These are phyloP conservation scores for Phrynosoma platyrhinos DNA, from an alignment of 2,113 vertebrate species.

Conservation along the genomic window DNA sequence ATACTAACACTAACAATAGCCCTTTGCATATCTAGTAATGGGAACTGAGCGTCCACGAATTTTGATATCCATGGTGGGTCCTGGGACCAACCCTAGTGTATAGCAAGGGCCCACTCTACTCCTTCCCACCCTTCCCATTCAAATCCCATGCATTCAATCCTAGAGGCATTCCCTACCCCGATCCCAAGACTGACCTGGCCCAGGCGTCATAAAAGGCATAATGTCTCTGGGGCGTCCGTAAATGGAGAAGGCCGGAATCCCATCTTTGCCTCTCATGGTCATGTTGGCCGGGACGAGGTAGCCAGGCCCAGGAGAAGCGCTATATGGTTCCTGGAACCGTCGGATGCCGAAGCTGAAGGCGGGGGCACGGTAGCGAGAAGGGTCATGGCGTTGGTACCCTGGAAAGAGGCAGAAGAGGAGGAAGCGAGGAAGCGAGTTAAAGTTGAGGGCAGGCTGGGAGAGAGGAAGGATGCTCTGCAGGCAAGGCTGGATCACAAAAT, in stretches of 20 bases:
- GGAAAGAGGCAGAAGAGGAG: background rate
- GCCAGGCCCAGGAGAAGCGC: conserved; percentile 81
- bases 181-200: conserved; percentile 81
- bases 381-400: conserved; percentile 81
- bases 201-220: conserved; percentile 73
- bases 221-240: conserved; percentile 75
- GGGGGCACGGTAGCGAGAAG: conserved; percentile 82
- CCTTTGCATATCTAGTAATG: too few species aligned
- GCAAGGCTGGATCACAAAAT: background rate
- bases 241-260: conserved; percentile 82
- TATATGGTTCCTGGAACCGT: background rate
- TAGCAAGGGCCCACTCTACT: too few species aligned
- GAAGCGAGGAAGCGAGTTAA: background rate
- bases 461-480: background rate
- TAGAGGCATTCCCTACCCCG: background rate
- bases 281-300: conserved; percentile 82
- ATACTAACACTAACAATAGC: too few species aligned
- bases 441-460: background rate
- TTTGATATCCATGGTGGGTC: too few species aligned
- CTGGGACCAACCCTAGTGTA: too few species aligned
- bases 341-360: conserved; percentile 85
- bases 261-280: conserved; percentile 75
- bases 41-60: too few species aligned
- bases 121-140: too few species aligned
- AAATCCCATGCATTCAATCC: background rate